Percentiles rank a stretch among this genome's conserved stretches.
phyloP scores from a whole-genome alignment of 2,797 vertebrate genomes.

The Erpetoichthys calabaricus region DNA sequence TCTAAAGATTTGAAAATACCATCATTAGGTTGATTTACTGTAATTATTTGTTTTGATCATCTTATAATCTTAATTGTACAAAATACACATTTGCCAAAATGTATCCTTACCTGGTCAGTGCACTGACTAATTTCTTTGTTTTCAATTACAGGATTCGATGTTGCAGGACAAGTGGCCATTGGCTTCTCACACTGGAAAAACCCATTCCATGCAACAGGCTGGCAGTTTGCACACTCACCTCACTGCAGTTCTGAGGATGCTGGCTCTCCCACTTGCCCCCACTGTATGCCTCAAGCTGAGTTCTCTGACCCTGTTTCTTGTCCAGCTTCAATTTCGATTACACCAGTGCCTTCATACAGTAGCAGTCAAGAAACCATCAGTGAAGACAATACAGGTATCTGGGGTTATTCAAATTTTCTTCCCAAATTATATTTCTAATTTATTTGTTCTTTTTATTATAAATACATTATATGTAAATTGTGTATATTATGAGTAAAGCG shows the following conservation, averaged over 20 bases:
- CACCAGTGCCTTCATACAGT: constrained; percentile 60
- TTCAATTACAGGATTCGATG: constrained; percentile 49
- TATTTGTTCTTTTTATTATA: constrained; percentile 8
- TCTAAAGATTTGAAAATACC: too few relatives aligned
- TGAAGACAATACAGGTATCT: constrained; percentile 59
- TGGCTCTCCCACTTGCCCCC: constrained; percentile 37
- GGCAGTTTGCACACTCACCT: constrained; percentile 37
- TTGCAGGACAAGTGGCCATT: constrained; percentile 54
- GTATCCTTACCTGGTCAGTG: too few relatives aligned
- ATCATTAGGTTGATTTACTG: too few relatives aligned
- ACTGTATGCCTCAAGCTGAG: constrained; percentile 39
- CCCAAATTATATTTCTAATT: background rate
- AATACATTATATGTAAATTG: background rate
- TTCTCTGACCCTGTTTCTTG: constrained; percentile 61
- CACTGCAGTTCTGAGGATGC: constrained; percentile 40
- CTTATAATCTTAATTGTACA: too few relatives aligned
- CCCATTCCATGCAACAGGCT: constrained; percentile 32
- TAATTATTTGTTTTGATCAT: too few relatives aligned
- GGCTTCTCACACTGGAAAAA: constrained; percentile 70
- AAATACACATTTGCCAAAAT: too few relatives aligned
- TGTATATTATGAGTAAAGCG: too few relatives aligned
- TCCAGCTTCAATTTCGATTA: constrained; percentile 72
- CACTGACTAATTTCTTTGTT: too few relatives aligned
- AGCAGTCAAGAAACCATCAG: constrained; percentile 75
- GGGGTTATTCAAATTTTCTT: background rate